phyloP scores from a whole-genome alignment of 2,113 vertebrate species.

The Alethe castanea region DNA sequence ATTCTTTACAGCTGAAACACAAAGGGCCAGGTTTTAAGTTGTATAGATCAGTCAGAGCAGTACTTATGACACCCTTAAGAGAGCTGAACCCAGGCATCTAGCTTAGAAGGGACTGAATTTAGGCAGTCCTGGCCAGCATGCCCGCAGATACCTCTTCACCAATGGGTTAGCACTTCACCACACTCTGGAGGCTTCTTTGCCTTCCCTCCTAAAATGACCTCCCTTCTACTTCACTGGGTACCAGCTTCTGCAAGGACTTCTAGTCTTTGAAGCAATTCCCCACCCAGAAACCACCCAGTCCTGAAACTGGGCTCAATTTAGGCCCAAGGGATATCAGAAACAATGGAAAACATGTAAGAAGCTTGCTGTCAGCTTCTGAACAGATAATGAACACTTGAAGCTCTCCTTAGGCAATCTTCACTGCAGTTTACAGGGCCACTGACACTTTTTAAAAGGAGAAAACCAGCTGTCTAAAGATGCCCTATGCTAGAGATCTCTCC shows the following conservation, averaged over 20 bases:
- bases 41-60: neutral
- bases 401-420: neutral
- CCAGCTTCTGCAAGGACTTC: neutral
- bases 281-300: neutral
- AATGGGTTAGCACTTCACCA: neutral
- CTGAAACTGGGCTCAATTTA: neutral
- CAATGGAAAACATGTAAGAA: neutral
- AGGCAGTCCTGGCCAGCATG: neutral
- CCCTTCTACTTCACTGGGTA: neutral
- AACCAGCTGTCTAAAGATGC: neutral
- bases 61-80: neutral
- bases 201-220: neutral
- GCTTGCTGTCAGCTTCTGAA: neutral
- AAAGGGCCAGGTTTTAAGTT: conserved; percentile 38
- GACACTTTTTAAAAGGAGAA: neutral
- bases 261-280: neutral
- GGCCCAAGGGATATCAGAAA: neutral
- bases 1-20: conserved; percentile 93
- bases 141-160: neutral
- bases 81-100: neutral
- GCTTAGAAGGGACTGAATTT: neutral
- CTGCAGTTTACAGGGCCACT: neutral
- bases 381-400: neutral
- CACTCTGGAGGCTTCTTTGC: neutral
- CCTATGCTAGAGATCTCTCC: neutral